phyloP scores from a whole-genome alignment of 2,113 vertebrate species.

The Apodemus sylvaticus region DNA sequence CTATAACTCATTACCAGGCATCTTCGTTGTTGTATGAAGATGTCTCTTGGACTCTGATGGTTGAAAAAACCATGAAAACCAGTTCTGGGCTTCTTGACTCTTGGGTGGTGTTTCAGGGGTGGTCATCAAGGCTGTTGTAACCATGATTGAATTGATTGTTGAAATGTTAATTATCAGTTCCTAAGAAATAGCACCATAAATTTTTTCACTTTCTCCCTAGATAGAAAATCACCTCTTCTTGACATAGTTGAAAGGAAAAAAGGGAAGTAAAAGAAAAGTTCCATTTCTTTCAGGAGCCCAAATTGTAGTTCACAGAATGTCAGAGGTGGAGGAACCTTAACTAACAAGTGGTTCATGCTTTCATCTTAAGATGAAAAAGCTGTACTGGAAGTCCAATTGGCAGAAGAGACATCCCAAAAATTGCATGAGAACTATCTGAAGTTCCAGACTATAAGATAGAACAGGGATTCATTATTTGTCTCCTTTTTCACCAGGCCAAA shows the following conservation, averaged over 20 bases:
- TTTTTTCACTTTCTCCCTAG: not conserved
- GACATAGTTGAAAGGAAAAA: not conserved
- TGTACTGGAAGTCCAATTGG: not conserved
- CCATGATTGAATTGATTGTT: conserved; percentile 57
- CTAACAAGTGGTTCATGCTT: not conserved
- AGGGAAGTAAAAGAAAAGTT: not conserved
- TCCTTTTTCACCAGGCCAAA: not conserved
- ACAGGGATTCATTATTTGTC: not conserved
- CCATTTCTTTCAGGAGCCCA: not conserved
- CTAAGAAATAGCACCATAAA: not conserved
- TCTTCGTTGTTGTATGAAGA: conserved; percentile 61
- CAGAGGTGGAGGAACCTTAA: conserved; percentile 42
- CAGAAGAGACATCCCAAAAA: not conserved
- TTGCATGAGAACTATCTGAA: not conserved
- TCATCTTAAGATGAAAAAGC: not conserved
- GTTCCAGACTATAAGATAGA: not conserved
- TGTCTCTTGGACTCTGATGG: conserved; percentile 39
- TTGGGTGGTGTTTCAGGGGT: not conserved
- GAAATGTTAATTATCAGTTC: conserved; percentile 33
- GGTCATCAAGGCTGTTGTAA: conserved; percentile 63
- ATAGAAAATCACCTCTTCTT: not conserved
- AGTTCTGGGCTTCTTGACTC: conserved; percentile 41
- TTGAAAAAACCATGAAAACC: conserved; percentile 66
- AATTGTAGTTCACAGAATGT: conserved; percentile 10
- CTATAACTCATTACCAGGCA: conserved; percentile 60